A percentile compares a stretch with the other conserved stretches of the same genome.
Conservation (phyloP, 2,888 invertebrate species). For the Idaea dimidiata region DNA sequence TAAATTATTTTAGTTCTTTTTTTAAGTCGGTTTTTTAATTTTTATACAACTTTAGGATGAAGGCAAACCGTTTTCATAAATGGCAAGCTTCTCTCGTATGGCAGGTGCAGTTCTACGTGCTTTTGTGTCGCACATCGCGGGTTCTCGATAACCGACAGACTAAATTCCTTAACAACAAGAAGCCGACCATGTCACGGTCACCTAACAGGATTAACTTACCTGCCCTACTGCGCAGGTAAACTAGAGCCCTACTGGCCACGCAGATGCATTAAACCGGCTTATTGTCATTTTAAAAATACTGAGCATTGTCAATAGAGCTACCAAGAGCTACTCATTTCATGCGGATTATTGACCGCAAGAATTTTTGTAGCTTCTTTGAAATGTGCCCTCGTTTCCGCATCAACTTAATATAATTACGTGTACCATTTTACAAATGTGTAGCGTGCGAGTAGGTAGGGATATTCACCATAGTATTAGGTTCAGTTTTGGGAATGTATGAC, state of each 20-base stretch:
- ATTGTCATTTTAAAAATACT: slow-evolving; percentile 48
- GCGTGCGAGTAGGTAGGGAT: too few relatives aligned
- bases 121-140: slow-evolving; percentile 71
- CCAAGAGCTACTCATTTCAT: slow-evolving; percentile 24
- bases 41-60: slow-evolving; percentile 38
- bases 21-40: too few relatives aligned
- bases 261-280: slow-evolving; percentile 65
- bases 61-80: slow-evolving; percentile 76
- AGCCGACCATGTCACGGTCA: slow-evolving; percentile 79
- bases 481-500: too few relatives aligned
- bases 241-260: slow-evolving; percentile 56
- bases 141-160: slow-evolving; percentile 55
- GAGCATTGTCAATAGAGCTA: slow-evolving; percentile 29
- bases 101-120: slow-evolving; percentile 69
- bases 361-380: slow-evolving; percentile 30
- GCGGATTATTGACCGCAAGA: slow-evolving; percentile 27
- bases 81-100: slow-evolving; percentile 75
- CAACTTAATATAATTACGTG: not conserved
- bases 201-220: slow-evolving; percentile 78
- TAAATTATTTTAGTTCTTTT: too few relatives aligned
- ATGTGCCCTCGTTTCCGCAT: slow-evolving; percentile 15
- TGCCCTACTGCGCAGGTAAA: slow-evolving; percentile 75
- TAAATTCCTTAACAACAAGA: slow-evolving; percentile 62
- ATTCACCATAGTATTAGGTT: too few relatives aligned
- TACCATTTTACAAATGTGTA: too few relatives aligned